These are phyloP conservation scores for Pantherophis alleghaniensis DNA, from an alignment of 2,797 vertebrate species.

Conservation along the genomic window DNA sequence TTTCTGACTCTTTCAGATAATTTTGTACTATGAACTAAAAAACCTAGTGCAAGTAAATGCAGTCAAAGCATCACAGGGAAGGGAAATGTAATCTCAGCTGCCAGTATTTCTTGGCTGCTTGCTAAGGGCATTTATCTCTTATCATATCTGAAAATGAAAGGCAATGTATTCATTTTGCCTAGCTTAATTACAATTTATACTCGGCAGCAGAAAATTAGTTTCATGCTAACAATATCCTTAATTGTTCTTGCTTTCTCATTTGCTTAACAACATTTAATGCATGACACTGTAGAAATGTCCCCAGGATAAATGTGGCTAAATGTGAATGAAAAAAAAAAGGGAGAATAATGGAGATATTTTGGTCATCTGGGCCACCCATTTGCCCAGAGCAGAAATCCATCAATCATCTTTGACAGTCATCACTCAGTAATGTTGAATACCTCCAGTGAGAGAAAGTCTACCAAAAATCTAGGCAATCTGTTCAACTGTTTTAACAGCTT, in stretches of 20 bases:
- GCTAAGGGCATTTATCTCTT: constrained; percentile 16
- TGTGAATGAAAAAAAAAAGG: background rate
- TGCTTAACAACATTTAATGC: background rate
- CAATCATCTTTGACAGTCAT: background rate
- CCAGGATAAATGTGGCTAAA: background rate
- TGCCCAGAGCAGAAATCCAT: background rate
- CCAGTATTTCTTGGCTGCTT: constrained; percentile 9
- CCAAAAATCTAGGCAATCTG: background rate
- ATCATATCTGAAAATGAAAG: constrained; percentile 26
- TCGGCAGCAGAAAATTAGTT: constrained; percentile 25
- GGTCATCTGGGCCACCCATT: background rate
- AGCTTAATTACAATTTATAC: constrained; percentile 29
- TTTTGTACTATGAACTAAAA: background rate
- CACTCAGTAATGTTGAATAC: background rate
- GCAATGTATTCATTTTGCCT: constrained; percentile 27
- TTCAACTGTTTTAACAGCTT: background rate
- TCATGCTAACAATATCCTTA: constrained; percentile 8
- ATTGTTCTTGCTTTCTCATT: constrained; percentile 1
- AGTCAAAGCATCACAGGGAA: background rate
- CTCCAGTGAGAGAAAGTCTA: background rate
- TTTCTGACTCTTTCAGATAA: background rate
- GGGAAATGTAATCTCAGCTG: constrained; percentile 7
- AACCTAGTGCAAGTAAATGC: background rate
- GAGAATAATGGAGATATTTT: background rate
- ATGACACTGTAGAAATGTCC: background rate